Evolutionary conservation across 2,888 invertebrate species (phyloP).

Genomic region (Rhorus exstirpatorius): DNA sequence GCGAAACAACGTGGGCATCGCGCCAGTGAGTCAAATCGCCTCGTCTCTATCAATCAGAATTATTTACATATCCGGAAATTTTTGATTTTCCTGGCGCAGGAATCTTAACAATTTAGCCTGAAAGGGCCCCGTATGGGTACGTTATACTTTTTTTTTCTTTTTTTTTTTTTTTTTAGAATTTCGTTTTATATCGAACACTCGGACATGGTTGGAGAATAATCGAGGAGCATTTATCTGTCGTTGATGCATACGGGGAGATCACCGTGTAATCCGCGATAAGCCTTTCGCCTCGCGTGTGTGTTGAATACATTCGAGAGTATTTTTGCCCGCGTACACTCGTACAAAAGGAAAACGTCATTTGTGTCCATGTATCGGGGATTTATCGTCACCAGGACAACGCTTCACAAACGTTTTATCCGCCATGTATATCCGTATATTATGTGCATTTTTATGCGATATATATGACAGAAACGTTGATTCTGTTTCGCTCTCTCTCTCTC

Average conservation of each 20-base stretch:
- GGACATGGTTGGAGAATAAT: slow-evolving; percentile 48
- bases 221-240: slow-evolving; percentile 60
- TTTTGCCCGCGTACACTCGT: slow-evolving; percentile 35
- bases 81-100: too few relatives aligned
- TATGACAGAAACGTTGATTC: slow-evolving; percentile 35
- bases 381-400: slow-evolving; percentile 61
- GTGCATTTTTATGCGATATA: slow-evolving; percentile 1
- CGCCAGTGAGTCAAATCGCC: too few relatives aligned
- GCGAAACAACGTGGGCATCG: too few relatives aligned
- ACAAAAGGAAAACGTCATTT: slow-evolving; percentile 22
- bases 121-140: too few relatives aligned
- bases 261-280: slow-evolving; percentile 67
- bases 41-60: too few relatives aligned
- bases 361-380: slow-evolving; percentile 58
- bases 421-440: neutral
- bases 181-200: slow-evolving; percentile 46
- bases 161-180: slow-evolving; percentile 19
- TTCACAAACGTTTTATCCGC: slow-evolving; percentile 25
- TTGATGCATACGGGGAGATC: slow-evolving; percentile 46
- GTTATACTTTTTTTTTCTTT: too few relatives aligned
- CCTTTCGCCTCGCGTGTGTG: slow-evolving; percentile 63
- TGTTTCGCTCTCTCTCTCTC: too few relatives aligned
- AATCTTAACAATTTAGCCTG: too few relatives aligned
- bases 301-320: slow-evolving; percentile 62
- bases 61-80: too few relatives aligned